Conservation (phyloP, 35 echinoderm and acorn worm genomes). For the Lytechinus pictus region DNA sequence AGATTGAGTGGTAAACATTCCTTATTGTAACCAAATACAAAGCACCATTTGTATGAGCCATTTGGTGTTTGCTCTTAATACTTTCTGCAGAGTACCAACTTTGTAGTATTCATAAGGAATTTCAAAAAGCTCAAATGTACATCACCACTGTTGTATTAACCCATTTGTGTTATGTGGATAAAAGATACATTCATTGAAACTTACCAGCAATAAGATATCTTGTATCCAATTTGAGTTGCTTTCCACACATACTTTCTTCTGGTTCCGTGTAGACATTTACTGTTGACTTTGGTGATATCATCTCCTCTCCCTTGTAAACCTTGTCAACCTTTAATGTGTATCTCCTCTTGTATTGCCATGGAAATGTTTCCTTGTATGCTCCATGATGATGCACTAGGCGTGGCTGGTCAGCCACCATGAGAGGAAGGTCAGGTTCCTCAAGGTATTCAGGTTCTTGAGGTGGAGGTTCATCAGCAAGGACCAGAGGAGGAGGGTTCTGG, state of each 20-base stretch:
- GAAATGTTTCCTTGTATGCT: slow-evolving; percentile 25
- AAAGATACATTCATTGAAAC: background rate
- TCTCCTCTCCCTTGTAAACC: slow-evolving; percentile 72
- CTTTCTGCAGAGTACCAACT: too few species aligned
- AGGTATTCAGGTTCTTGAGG: background rate
- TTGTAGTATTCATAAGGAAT: background rate
- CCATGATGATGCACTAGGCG: background rate
- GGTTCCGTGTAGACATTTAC: slow-evolving; percentile 43
- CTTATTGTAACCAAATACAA: too few species aligned
- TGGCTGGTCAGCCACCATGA: slow-evolving; percentile 56
- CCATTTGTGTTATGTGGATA: background rate
- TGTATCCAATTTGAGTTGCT: slow-evolving; percentile 57
- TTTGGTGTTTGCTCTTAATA: too few species aligned
- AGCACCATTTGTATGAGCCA: too few species aligned
- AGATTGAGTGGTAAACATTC: too few species aligned
- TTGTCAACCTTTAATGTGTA: slow-evolving; percentile 67
- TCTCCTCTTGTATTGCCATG: slow-evolving; percentile 59
- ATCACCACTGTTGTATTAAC: background rate
- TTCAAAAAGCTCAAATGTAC: background rate
- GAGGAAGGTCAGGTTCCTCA: slow-evolving; percentile 12
- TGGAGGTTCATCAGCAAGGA: slow-evolving; percentile 22
- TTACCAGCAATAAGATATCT: slow-evolving; percentile 69
- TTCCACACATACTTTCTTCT: slow-evolving; percentile 62
- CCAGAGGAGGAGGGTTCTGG: background rate
- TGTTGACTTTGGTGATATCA: slow-evolving; percentile 47